These are phyloP conservation scores for Flexamia atlantica DNA, from an alignment of 2,888 invertebrate species.

Conservation along the genomic window DNA sequence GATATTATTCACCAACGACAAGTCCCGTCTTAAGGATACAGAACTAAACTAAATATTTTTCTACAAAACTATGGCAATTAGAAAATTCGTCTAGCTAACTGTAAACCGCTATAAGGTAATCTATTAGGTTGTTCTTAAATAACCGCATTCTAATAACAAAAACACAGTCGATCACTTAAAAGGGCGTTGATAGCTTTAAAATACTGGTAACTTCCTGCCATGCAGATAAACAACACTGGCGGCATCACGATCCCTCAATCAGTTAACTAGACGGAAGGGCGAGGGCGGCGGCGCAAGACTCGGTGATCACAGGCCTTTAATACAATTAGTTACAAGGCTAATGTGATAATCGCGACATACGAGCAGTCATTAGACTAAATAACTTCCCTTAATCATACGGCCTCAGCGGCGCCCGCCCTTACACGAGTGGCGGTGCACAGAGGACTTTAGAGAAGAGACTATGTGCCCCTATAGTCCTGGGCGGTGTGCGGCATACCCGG, in stretches of 20 bases:
- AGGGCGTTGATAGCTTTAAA: neutral
- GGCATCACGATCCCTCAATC: conserved; percentile 2
- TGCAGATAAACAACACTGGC: neutral
- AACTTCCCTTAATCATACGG: conserved; percentile 27
- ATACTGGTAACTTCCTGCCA: neutral
- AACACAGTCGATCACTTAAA: too few relatives aligned
- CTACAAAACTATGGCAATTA: too few relatives aligned
- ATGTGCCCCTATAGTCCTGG: too few relatives aligned
- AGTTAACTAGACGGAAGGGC: conserved; percentile 14
- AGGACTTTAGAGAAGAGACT: too few relatives aligned
- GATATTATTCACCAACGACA: too few relatives aligned
- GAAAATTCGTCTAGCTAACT: too few relatives aligned
- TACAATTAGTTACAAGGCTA: conserved; percentile 27
- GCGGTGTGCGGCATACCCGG: too few relatives aligned
- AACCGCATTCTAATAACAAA: too few relatives aligned
- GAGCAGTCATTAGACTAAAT: conserved; percentile 32
- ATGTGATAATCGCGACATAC: conserved; percentile 33
- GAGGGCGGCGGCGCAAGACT: neutral
- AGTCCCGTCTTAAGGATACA: too few relatives aligned
- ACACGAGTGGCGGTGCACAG: neutral
- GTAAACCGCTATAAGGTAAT: too few relatives aligned
- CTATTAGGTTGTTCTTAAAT: too few relatives aligned
- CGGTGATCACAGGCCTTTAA: conserved; percentile 29
- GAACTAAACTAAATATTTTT: too few relatives aligned
- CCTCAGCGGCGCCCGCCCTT: neutral